These are phyloP conservation scores for Neostethus bicornis DNA, from an alignment of 2,797 vertebrate genomes.

Conservation along the genomic window DNA sequence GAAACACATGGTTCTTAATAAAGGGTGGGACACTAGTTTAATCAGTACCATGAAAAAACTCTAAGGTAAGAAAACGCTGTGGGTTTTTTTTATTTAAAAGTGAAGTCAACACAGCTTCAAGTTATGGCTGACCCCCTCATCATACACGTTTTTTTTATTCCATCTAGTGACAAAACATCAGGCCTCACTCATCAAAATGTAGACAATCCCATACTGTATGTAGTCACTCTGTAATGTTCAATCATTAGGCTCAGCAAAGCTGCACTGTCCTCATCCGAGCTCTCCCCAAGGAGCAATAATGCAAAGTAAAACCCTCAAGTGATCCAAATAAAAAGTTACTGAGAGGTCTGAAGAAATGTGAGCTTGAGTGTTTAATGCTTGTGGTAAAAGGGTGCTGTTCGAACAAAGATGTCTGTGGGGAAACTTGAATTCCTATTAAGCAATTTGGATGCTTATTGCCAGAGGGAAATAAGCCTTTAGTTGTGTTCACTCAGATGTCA, in stretches of 20 bases:
- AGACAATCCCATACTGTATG: constrained; percentile 24
- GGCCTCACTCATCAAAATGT: constrained; percentile 56
- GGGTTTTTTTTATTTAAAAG: not conserved
- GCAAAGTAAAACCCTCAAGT: constrained; percentile 37
- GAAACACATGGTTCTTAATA: too few species aligned
- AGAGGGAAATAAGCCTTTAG: constrained; percentile 38
- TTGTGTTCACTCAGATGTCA: constrained; percentile 50
- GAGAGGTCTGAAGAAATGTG: constrained; percentile 61
- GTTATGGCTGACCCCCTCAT: constrained; percentile 41
- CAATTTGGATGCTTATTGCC: constrained; percentile 53
- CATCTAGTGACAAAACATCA: constrained; percentile 62
- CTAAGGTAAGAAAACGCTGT: constrained; percentile 5
- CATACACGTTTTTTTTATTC: constrained; percentile 11
- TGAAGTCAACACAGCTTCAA: constrained; percentile 13
- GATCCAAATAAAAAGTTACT: constrained; percentile 65
- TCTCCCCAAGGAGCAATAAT: constrained; percentile 48
- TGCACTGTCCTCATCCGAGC: constrained; percentile 32
- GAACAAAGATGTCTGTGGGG: constrained; percentile 64
- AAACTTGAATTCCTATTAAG: constrained; percentile 68
- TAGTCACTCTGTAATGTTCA: constrained; percentile 44
- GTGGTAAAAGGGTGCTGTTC: constrained; percentile 59
- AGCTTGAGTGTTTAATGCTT: constrained; percentile 63
- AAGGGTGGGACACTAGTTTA: not conserved
- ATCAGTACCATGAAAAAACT: not conserved
- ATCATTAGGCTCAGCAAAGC: constrained; percentile 48